Evolutionary conservation across 2,888 invertebrate genomes (phyloP).

Genomic region (Platynereis dumerilii): DNA sequence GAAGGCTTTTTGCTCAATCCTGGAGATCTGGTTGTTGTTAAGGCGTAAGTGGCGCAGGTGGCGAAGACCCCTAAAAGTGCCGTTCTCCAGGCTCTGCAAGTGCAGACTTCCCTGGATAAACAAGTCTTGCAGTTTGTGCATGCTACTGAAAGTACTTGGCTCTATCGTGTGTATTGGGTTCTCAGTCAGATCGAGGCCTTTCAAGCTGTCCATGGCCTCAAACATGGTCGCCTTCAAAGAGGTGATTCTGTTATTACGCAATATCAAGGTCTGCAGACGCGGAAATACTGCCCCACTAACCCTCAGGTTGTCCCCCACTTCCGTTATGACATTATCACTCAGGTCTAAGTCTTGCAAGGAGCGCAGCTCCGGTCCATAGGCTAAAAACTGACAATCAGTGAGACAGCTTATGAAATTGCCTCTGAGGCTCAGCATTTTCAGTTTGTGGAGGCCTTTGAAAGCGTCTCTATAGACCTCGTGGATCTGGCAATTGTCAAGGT

Average conservation of each 20-base stretch:
- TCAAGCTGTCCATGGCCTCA: constrained; percentile 76
- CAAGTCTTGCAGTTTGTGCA: constrained; percentile 17
- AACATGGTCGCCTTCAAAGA: constrained; percentile 50
- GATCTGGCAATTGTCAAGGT: constrained; percentile 17
- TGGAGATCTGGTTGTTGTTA: constrained; percentile 20
- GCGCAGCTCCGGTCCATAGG: constrained; percentile 8
- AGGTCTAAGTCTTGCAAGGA: constrained; percentile 8
- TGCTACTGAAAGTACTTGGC: constrained; percentile 11
- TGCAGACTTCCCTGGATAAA: constrained; percentile 12
- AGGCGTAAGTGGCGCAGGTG: constrained; percentile 17
- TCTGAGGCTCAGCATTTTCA: constrained; percentile 18
- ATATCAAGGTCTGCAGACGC: constrained; percentile 12
- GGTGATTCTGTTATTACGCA: constrained; percentile 25
- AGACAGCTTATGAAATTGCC: constrained; percentile 20
- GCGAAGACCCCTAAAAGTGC: constrained; percentile 21
- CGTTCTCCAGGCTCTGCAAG: constrained; percentile 18
- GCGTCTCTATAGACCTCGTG: background rate
- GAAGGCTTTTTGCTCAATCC: constrained; percentile 16
- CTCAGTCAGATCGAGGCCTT: constrained; percentile 72
- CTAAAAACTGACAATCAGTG: constrained; percentile 15
- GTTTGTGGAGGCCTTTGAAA: constrained; percentile 23
- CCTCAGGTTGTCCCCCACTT: background rate
- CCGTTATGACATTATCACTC: constrained; percentile 22
- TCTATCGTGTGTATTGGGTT: constrained; percentile 72
- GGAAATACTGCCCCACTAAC: constrained; percentile 11